Evolutionary conservation across 2,113 vertebrate species (phyloP), one percentile per base, ranked within the genome.

Genomic region (Osmerus mordax): DNA sequence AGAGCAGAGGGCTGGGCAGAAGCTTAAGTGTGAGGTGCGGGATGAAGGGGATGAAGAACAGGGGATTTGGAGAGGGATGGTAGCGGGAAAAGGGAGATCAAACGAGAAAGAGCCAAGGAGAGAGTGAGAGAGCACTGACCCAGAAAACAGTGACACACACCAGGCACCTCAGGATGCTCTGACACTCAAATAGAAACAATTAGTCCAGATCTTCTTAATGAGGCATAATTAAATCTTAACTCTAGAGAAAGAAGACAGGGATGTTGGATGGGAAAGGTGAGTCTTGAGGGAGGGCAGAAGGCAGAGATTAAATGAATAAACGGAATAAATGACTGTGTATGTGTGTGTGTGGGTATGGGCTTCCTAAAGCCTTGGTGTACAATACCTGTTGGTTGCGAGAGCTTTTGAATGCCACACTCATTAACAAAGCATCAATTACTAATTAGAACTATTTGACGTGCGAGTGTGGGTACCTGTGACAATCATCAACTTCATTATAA

Each of bases 101-200:
- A 88, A 81, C 68, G 82, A 76, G 84, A 71, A 76, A 84, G 83
- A 73, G 73, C 67, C 65, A 74, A 51, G 65, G n/a, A n/a, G 62
- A 64, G 74, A 83, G 83, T n/a, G 79, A 76, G 78, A 81, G 86
- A 86, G 86, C 82, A 70, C 52, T 92, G 91, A 89, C 91, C 90
- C 89, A 93, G 90, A 92, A 92, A 91, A 75, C 65, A 74, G 72
- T 73, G 81, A 81, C 81, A 86, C 73, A 75, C 83, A 74, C 69
- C 64, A 52, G 72, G 79, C 85, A 90, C 89, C 89, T 88, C 82
- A 74, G 84, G 86, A 89, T 81, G 81, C 83, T 74, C 74, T 80
- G 77, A 78, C 84, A 83, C 90, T 92, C 89, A 93, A 92, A 93
- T 93, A 93, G 91, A 92, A 92, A 89, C 92, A 92, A 92, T 92